Evolutionary conservation across 1,140 invertebrate species (phyloP).

Genomic region (Calosoma granatense): DNA sequence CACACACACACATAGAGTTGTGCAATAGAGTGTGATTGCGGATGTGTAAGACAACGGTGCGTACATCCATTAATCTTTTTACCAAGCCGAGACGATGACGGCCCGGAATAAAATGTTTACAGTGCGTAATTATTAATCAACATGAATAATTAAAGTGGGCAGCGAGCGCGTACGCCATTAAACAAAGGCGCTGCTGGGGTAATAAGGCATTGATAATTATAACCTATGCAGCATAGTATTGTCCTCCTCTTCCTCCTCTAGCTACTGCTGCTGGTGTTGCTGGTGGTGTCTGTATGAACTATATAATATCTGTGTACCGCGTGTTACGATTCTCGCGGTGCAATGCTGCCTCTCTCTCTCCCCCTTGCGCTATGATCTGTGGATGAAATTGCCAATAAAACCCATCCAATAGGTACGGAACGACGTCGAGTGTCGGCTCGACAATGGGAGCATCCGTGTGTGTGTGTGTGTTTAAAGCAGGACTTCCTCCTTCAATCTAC

Average conservation of each 20-base stretch:
- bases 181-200: not conserved
- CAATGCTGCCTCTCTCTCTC: too few species aligned
- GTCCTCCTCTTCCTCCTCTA: too few species aligned
- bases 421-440: slow-evolving; percentile 9
- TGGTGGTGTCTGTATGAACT: too few species aligned
- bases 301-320: not conserved
- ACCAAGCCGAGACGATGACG: not conserved
- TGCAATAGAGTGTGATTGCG: not conserved
- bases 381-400: slow-evolving; percentile 20
- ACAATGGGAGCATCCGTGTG: slow-evolving; percentile 13
- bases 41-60: not conserved
- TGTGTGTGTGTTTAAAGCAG: slow-evolving; percentile 10
- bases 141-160: not conserved
- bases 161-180: not conserved
- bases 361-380: slow-evolving; percentile 13
- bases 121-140: slow-evolving; percentile 4
- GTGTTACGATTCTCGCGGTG: too few species aligned
- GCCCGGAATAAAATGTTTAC: slow-evolving; percentile 3
- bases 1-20: too few species aligned
- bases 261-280: too few species aligned
- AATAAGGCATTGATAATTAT: slow-evolving; percentile 3
- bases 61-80: not conserved
- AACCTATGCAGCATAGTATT: not conserved
- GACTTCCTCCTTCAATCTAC: slow-evolving; percentile 20
- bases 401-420: slow-evolving; percentile 16